Evolutionary conservation across 2,888 invertebrate species (phyloP), one percentile per base, ranked within the genome.

Genomic region (Zaprionus bogoriensis): DNA sequence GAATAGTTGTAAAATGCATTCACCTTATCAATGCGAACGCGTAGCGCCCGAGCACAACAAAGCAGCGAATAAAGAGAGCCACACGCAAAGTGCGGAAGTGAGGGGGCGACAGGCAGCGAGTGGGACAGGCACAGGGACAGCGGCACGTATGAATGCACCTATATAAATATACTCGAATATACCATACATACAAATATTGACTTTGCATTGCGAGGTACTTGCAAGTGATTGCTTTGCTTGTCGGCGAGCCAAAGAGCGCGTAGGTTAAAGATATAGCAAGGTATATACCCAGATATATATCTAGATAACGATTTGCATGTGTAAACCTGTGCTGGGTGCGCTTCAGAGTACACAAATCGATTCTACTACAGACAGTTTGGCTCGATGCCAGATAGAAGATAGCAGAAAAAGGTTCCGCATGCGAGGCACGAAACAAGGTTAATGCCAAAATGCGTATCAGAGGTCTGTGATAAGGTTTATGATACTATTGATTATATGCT

Each of bases 11-110:
- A 44, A 39, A 53, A 36, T 41, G 50, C 62, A 54, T 47, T 38
- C 41, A 45, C 19, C 60, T 72, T 70, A 72, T 74, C 74, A 68
- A 45, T 20, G 20, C n/a, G 57, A 30, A 14, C 53, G 60, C 25
- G 66, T 50, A 30, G 42, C 9, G 7, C 32, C 17, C 32, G 45
- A 68, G 17, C 57, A 68, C 47, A 74, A 55, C 58, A 55, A 41
- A 74, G 38, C 51, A 44, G 4, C 27, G 36, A 45, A 65, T 28
- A 28, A 30, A 59, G 20, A 38, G 32, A 55, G n/a, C n/a, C 41
- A 19, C n/a, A 32, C 38, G 9, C 5, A 12, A n/a, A 17, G 38
- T 55, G 44, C 57, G 68, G 70, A 69, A 68, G 68, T 68, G 41
- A 4, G 39, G 19, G 17, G 14, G 36, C 30, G 10, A 46, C 9